These are phyloP conservation scores for Seira sanloemensis DNA, from an alignment of 2,888 invertebrate species.

Conservation along the genomic window DNA sequence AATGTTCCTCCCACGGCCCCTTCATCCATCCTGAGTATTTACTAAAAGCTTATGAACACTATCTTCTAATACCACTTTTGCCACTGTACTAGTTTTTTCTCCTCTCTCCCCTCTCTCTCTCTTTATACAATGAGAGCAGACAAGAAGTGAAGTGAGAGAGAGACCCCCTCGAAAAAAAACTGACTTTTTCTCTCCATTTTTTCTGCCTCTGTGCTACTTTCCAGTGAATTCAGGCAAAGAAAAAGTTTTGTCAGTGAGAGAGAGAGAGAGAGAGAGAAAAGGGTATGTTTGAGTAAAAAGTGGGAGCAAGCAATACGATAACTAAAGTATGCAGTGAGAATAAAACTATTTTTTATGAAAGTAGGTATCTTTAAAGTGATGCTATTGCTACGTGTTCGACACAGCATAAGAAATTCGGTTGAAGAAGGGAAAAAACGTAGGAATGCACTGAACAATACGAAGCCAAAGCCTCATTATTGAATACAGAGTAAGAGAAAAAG, in stretches of 20 bases:
- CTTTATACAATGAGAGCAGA: too few relatives aligned
- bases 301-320: not conserved
- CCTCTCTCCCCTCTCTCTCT: conserved; percentile 22
- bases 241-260: conserved; percentile 9
- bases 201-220: conserved; percentile 54
- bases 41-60: conserved; percentile 62
- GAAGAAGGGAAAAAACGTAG: not conserved
- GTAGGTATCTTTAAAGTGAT: not conserved
- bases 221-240: conserved; percentile 53
- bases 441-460: not conserved
- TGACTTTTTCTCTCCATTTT: conserved; percentile 60
- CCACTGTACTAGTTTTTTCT: conserved; percentile 28
- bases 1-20: conserved; percentile 58
- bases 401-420: not conserved
- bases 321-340: conserved; percentile 12
- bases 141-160: conserved; percentile 2
- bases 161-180: conserved; percentile 13
- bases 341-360: not conserved
- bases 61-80: conserved; percentile 59
- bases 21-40: conserved; percentile 61
- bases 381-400: not conserved
- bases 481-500: conserved; percentile 32
- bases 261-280: conserved; percentile 5
- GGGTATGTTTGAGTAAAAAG: conserved; percentile 12
- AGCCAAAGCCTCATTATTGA: conserved; percentile 46